These are phyloP conservation scores for Celastrina argiolus DNA, from an alignment of 2,888 invertebrate species.

Conservation along the genomic window DNA sequence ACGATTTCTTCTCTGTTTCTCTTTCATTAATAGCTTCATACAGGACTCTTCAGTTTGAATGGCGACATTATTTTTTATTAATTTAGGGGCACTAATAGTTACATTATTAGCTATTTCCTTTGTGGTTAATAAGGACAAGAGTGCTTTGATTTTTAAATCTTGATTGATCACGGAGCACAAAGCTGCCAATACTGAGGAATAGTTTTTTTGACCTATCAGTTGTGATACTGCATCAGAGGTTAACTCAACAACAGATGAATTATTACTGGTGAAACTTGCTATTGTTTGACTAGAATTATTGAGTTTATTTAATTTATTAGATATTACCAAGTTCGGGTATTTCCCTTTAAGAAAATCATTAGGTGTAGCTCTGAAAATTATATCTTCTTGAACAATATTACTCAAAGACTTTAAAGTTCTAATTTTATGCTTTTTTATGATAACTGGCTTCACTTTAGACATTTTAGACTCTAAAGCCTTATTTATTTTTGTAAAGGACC, in stretches of 20 bases:
- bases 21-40: conserved; percentile 33
- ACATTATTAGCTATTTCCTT: background rate
- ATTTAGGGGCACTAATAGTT: background rate
- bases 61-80: conserved; percentile 4
- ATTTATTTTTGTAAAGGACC: background rate
- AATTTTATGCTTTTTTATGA: conserved; percentile 8
- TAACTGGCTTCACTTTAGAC: conserved; percentile 14
- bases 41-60: conserved; percentile 46
- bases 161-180: conserved; percentile 54
- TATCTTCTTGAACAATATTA: conserved; percentile 38
- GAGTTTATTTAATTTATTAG: conserved; percentile 42
- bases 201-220: conserved; percentile 58
- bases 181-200: conserved; percentile 50
- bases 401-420: background rate
- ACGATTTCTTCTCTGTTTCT: conserved; percentile 33
- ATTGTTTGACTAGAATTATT: conserved; percentile 47
- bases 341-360: conserved; percentile 49
- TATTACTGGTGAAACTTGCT: conserved; percentile 41
- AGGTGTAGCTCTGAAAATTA: conserved; percentile 43
- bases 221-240: conserved; percentile 50
- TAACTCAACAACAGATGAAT: conserved; percentile 37
- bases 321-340: conserved; percentile 43
- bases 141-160: conserved; percentile 52
- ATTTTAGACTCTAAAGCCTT: background rate
- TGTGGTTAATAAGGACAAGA: conserved; percentile 48